Conservation (phyloP, 2,113 vertebrate species). For the Alligator sinensis region DNA sequence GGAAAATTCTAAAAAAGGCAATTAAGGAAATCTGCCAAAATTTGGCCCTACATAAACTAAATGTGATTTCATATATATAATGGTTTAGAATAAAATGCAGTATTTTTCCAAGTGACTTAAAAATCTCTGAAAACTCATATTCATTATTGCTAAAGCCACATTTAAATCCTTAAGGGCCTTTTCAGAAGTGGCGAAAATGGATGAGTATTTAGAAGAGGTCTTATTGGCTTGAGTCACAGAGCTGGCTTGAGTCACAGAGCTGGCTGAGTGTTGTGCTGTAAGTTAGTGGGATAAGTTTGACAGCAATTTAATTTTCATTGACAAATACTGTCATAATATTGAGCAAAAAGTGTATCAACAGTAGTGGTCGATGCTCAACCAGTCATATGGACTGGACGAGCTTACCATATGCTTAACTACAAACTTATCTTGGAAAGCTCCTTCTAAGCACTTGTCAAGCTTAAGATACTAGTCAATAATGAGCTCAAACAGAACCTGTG, state of each 20-base stretch:
- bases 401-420: conserved; percentile 85
- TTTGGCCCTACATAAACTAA: background rate
- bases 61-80: background rate
- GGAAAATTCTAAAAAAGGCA: background rate
- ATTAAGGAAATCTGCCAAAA: background rate
- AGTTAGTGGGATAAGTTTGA: conserved; percentile 86
- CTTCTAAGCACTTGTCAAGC: conserved; percentile 83
- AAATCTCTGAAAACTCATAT: background rate
- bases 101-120: background rate
- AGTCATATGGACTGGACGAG: conserved; percentile 88
- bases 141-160: conserved; percentile 44
- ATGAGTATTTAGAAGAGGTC: conserved; percentile 70
- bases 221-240: conserved; percentile 77
- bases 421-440: conserved; percentile 84
- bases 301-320: conserved; percentile 89
- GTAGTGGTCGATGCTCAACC: conserved; percentile 87
- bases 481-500: conserved; percentile 71
- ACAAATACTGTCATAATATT: conserved; percentile 88
- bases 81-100: background rate
- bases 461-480: conserved; percentile 81
- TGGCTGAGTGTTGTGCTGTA: conserved; percentile 76
- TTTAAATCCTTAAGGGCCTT: conserved; percentile 37
- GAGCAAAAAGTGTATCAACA: conserved; percentile 85
- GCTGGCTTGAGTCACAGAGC: conserved; percentile 72
- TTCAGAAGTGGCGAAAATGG: conserved; percentile 51